These are phyloP conservation scores for Gastrophysa polygoni DNA, from an alignment of 2,888 invertebrate species.

Conservation along the genomic window DNA sequence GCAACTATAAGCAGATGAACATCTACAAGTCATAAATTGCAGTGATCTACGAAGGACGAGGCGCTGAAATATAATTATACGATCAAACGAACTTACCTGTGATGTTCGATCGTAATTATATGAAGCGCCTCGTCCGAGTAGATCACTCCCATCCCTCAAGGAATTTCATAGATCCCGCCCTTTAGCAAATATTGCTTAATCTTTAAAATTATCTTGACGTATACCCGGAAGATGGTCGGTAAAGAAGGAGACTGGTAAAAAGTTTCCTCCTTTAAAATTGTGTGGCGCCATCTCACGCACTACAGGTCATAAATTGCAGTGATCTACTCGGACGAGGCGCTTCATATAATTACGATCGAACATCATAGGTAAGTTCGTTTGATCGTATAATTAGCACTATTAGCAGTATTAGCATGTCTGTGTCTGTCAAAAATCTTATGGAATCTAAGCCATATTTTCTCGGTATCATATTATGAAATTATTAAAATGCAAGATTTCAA, in stretches of 20 bases:
- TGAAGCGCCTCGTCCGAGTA: conserved; percentile 1
- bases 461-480: too few relatives aligned
- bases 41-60: conserved; percentile 3
- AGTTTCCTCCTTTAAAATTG: too few relatives aligned
- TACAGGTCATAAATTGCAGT: not conserved
- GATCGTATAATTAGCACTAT: not conserved
- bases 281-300: not conserved
- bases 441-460: too few relatives aligned
- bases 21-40: not conserved
- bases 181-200: not conserved
- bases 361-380: not conserved
- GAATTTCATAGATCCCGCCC: not conserved
- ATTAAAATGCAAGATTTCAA: too few relatives aligned
- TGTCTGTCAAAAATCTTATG: too few relatives aligned
- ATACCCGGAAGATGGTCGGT: not conserved
- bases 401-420: too few relatives aligned
- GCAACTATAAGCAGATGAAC: conserved; percentile 23
- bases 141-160: conserved; percentile 3
- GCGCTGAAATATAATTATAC: not conserved
- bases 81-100: conserved; percentile 3
- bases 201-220: not conserved
- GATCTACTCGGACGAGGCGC: conserved; percentile 2
- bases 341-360: not conserved
- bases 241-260: not conserved
- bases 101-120: conserved; percentile 5